Evolutionary conservation across 2,797 vertebrate genomes (phyloP).

Genomic region (Acrossocheilus wenchowensis): DNA sequence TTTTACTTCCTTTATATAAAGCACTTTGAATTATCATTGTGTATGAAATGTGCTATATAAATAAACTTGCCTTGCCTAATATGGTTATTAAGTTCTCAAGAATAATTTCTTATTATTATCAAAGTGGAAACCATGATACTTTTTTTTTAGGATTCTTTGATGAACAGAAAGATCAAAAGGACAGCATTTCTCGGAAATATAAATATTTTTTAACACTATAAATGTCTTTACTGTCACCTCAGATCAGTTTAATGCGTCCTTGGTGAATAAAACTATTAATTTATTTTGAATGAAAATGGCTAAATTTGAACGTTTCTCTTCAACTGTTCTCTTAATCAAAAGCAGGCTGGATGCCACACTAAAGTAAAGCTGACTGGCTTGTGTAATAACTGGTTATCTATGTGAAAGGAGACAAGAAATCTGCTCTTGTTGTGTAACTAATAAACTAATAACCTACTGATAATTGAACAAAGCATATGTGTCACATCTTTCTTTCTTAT

Average conservation of each 20-base stretch:
- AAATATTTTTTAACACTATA: not conserved
- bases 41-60: too few species aligned
- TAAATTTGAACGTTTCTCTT: not conserved
- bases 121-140: not conserved
- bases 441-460: conserved; percentile 10
- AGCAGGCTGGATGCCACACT: not conserved
- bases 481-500: conserved; percentile 13
- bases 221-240: not conserved
- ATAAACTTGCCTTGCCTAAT: too few species aligned
- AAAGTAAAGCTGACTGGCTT: not conserved
- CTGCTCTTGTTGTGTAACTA: not conserved
- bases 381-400: not conserved
- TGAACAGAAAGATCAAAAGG: not conserved
- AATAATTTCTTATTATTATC: not conserved
- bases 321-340: not conserved
- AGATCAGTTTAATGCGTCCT: not conserved
- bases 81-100: too few species aligned
- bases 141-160: not conserved
- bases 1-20: too few species aligned
- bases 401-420: not conserved
- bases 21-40: too few species aligned
- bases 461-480: not conserved
- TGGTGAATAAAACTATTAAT: not conserved
- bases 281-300: not conserved
- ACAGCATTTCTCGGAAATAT: not conserved